Evolutionary conservation across 2,888 invertebrate genomes (phyloP), one percentile per base, ranked within the genome.

Genomic region (Endomychus coccineus): DNA sequence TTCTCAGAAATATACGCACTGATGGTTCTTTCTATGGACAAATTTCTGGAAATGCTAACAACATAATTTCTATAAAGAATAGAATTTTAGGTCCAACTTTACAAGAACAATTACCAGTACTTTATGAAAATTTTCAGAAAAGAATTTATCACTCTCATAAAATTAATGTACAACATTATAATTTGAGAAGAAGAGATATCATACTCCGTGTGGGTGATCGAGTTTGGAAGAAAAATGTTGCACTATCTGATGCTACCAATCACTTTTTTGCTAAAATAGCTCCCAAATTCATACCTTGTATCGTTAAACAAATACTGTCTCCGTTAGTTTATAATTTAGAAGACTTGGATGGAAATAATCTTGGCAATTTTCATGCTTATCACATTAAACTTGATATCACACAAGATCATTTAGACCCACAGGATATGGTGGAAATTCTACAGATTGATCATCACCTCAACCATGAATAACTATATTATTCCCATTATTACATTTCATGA

Each of bases 391-490:
- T 4, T 4, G 13, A 27, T 27, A 10, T 27, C 14, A 12, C 27
- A 27, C 11, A 27, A 7, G 27, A 13, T 12, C 14, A 27, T 13
- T 13, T 6, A 4, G 13, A 27, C 11, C 4, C n/a, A n/a, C n/a
- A n/a, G n/a, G 4, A 12, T 4, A n/a, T 6, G 24, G 11, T 24
- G 24, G 24, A 6, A 4, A n/a, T n/a, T 6, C 24, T 24, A n/a
- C 24, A n/a, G 24, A 24, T 41, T 48, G 43, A 24, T 16, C 13
- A 16, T n/a, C n/a, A n/a, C n/a, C n/a, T n/a, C n/a, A n/a, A n/a
- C n/a, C n/a, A n/a, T n/a, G n/a, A n/a, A n/a, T n/a, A n/a, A n/a
- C n/a, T n/a, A n/a, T n/a, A n/a, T n/a, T n/a, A n/a, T n/a, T n/a
- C n/a, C n/a, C n/a, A n/a, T n/a, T n/a, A n/a, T n/a, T n/a, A n/a